phyloP scores from a whole-genome alignment of 2,888 invertebrate species.

The Drosophila emarginata region DNA sequence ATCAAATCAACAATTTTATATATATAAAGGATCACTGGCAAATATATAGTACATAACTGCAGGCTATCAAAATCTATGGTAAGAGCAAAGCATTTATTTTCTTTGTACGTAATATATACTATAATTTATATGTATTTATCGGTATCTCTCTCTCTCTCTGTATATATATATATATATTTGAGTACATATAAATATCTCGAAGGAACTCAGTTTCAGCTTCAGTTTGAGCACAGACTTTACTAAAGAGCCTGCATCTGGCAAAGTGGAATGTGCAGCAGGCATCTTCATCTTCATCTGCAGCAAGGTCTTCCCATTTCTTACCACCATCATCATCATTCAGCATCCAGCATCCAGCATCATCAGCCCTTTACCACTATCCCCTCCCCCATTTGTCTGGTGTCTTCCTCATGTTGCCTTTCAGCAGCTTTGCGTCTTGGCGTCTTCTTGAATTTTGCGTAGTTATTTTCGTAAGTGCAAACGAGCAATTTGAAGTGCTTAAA shows the following conservation, averaged over 20 bases:
- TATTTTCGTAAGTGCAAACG: constrained; percentile 75
- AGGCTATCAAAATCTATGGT: constrained; percentile 1
- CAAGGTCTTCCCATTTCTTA: neutral
- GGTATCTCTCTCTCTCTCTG: too few species aligned
- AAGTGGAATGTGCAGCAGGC: constrained; percentile 6
- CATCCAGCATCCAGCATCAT: neutral
- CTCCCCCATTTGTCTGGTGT: neutral
- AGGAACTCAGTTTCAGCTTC: constrained; percentile 2
- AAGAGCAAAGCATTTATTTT: constrained; percentile 1
- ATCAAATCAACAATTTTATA: neutral
- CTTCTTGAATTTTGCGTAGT: constrained; percentile 66
- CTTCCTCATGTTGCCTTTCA: constrained; percentile 1
- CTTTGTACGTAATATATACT: neutral
- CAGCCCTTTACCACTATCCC: neutral
- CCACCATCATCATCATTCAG: neutral
- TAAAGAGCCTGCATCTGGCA: constrained; percentile 2
- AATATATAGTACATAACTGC: neutral
- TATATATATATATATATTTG: neutral
- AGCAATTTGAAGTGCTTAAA: constrained; percentile 77
- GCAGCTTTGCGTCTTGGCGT: constrained; percentile 23
- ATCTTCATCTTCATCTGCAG: constrained; percentile 5
- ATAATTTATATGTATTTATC: too few species aligned
- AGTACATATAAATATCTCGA: neutral
- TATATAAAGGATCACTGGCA: neutral
- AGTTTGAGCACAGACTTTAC: neutral